These are phyloP conservation scores for Varroa destructor DNA, from an alignment of 1,140 invertebrate genomes.

Conservation along the genomic window DNA sequence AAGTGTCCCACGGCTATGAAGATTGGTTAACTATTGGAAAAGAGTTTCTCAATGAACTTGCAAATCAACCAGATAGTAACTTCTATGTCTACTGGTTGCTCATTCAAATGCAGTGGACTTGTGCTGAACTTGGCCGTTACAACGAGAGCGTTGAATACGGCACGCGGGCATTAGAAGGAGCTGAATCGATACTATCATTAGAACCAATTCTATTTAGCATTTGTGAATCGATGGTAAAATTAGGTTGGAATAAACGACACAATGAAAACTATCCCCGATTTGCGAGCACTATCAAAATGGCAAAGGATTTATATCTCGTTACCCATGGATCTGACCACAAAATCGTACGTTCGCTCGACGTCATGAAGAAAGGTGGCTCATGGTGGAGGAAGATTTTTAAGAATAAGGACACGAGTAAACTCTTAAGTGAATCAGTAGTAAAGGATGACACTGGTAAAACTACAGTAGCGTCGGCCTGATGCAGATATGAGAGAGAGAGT, in stretches of 20 bases:
- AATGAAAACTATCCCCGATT: neutral
- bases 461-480: too few species aligned
- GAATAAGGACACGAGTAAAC: too few species aligned
- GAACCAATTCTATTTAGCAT: neutral
- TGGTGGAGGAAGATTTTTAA: constrained; percentile 7
- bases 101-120: constrained; percentile 13
- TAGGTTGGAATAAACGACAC: neutral
- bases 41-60: neutral
- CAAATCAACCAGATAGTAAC: neutral
- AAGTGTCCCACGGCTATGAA: neutral
- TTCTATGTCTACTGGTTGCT: constrained; percentile 23
- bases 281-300: neutral
- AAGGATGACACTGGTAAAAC: too few species aligned
- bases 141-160: constrained; percentile 13
- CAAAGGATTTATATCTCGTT: neutral
- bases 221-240: neutral
- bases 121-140: constrained; percentile 1
- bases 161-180: neutral
- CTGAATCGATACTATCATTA: constrained; percentile 4
- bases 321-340: constrained; percentile 14
- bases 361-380: neutral
- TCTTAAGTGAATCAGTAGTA: too few species aligned
- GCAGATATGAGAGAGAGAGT: too few species aligned
- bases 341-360: neutral
- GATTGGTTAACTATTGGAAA: constrained; percentile 4